Base-by-base conservation (phyloP, 2,113 vertebrate genomes). In the Strigops habroptila region DNA sequence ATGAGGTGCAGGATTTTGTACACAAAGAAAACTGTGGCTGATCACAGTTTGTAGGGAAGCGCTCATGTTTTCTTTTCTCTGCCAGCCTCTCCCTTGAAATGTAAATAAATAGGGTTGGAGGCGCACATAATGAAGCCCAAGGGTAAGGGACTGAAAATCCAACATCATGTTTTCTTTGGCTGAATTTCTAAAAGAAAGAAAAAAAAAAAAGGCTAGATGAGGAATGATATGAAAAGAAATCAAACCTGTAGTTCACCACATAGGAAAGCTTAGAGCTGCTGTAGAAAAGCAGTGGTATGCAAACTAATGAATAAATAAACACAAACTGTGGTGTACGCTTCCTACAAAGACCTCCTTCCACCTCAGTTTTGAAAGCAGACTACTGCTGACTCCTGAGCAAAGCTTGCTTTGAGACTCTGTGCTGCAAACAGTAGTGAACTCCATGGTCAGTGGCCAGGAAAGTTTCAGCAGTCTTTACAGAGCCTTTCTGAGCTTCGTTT, bases 31-130 rank as follows among this genome's bases (percentile, higher is more conserved):
- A 82, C 24, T 39, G 31, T 82, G 68, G 17, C 87, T 81, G 57
- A 75, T 93, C 52, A 55, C 31, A 82, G 31, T 70, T 92, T 79
- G 78, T 41, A 89, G 57, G 91, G 77, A 91, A 95, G 44, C 53
- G 83, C 92, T 90, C 59, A 33, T 94, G 81, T 89, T 96, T 97
- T 86, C 6, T 10, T 13, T 96, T 95, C 48, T 68, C 62, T 96
- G 75, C 84, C 80, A 95, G 39, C 43, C 35, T 92, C 62, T 91
- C 63, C 93, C 95, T 97, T 97, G 97, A 97, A 97, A 97, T 97
- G 89, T 96, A 97, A 97, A 96, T 96, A 97, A 96, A 97, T 78
- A 90, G 44, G 41, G 62, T 63, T 94, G 93, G 91, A 96, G 73
- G 62, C 65, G 81, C 53, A 77, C 44, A 88, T 97, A 97, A 97